Evolutionary conservation across 2,113 vertebrate species (phyloP).

Genomic region (Eubucco bourcierii): DNA sequence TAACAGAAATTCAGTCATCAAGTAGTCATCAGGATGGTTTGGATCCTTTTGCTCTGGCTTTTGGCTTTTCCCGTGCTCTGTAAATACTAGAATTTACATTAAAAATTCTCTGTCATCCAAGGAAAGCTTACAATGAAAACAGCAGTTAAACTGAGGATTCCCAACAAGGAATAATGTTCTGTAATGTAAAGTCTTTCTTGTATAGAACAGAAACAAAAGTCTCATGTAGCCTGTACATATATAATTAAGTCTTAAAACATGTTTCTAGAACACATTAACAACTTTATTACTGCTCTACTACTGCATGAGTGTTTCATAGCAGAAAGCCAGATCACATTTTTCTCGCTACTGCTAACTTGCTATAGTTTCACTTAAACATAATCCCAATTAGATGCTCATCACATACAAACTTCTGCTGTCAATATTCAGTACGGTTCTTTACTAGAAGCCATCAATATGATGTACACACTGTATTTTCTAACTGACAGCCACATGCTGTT

Average conservation of each 20-base stretch:
- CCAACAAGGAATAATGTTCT: neutral
- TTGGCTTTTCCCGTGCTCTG: neutral
- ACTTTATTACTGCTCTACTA: neutral
- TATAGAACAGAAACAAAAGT: neutral
- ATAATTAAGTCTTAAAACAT: neutral
- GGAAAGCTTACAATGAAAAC: neutral
- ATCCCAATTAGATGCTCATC: constrained; percentile 10
- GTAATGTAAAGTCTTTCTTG: neutral
- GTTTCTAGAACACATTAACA: neutral
- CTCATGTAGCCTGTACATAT: neutral
- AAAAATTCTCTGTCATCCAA: fast-evolving
- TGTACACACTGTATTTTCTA: constrained; percentile 10
- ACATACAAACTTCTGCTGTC: constrained; percentile 13
- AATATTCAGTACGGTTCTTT: constrained; percentile 19
- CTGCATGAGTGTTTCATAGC: neutral
- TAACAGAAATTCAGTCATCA: neutral
- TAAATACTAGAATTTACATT: neutral
- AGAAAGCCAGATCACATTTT: neutral
- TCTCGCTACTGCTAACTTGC: neutral
- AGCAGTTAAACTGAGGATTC: neutral
- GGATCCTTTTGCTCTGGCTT: fast-evolving
- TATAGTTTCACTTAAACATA: neutral
- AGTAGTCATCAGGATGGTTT: neutral
- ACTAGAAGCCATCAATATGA: constrained; percentile 11
- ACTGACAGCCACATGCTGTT: constrained; percentile 48